Evolutionary conservation across 2,888 invertebrate species (phyloP).

Genomic region (Pachydiplax longipennis): DNA sequence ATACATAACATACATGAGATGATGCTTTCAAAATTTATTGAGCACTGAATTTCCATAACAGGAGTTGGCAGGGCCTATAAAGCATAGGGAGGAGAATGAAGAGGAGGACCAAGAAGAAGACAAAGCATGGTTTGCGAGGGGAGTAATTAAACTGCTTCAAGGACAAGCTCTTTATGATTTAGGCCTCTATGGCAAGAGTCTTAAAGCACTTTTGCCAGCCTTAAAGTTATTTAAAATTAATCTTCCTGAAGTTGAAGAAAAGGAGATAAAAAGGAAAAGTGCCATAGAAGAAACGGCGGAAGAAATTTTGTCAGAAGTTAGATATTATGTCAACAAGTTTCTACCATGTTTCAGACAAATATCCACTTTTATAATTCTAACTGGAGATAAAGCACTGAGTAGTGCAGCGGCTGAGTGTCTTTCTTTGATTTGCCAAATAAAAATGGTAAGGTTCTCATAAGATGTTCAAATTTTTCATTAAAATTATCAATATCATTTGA

Average conservation of each 20-base stretch:
- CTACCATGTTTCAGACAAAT: too few relatives aligned
- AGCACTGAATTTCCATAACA: too few relatives aligned
- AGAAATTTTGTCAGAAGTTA: too few relatives aligned
- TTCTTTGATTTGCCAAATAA: constrained; percentile 11
- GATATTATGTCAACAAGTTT: too few relatives aligned
- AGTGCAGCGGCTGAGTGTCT: not conserved
- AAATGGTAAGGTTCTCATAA: not conserved
- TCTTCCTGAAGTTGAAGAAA: not conserved
- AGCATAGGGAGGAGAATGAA: not conserved
- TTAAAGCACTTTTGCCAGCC: not conserved
- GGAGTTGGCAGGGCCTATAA: too few relatives aligned
- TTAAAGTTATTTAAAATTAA: not conserved
- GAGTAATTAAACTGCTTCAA: not conserved
- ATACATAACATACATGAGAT: too few relatives aligned
- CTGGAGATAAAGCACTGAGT: not conserved
- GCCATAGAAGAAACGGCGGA: too few relatives aligned
- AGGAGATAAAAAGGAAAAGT: too few relatives aligned
- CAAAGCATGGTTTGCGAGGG: not conserved
- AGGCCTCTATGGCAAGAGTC: not conserved
- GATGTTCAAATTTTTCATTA: too few relatives aligned
- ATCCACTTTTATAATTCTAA: too few relatives aligned
- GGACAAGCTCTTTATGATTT: not conserved
- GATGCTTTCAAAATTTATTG: too few relatives aligned
- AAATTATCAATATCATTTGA: too few relatives aligned
- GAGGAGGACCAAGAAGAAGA: not conserved